These are phyloP conservation scores for Pocillopora damicornis DNA, from an alignment of 64 coral and sea anemone genomes.

Conservation along the genomic window DNA sequence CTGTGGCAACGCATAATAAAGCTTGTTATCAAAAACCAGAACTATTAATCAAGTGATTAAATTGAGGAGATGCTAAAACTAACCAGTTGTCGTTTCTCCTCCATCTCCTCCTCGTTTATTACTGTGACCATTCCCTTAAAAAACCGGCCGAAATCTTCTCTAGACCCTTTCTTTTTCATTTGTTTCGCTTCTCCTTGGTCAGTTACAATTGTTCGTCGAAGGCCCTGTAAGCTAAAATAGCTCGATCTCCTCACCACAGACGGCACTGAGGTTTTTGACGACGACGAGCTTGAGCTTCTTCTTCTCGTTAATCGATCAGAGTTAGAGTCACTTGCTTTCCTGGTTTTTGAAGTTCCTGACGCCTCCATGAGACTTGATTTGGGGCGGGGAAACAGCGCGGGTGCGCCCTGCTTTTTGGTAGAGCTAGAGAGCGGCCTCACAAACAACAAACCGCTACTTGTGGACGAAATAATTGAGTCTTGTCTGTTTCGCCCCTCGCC, in stretches of 20 bases:
- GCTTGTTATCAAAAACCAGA: too few species aligned
- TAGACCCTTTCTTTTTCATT: not conserved
- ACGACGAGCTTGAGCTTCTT: not conserved
- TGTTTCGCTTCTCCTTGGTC: not conserved
- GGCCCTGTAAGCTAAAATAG: constrained; percentile 16
- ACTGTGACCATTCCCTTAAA: not conserved
- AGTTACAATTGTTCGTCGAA: not conserved
- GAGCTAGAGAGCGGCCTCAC: constrained; percentile 19
- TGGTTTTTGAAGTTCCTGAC: not conserved
- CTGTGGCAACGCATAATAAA: too few species aligned
- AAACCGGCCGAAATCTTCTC: not conserved
- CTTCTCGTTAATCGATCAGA: not conserved
- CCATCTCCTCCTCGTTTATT: not conserved
- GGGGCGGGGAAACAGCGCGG: not conserved
- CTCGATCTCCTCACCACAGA: not conserved
- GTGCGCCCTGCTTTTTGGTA: not conserved
- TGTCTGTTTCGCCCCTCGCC: not conserved
- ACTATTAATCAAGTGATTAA: too few species aligned
- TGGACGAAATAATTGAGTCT: constrained; percentile 17
- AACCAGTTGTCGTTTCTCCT: constrained; percentile 16
- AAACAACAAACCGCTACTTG: constrained; percentile 8
- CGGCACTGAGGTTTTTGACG: not conserved
- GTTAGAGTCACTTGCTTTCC: not conserved
- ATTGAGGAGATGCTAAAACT: not conserved
- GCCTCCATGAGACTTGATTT: not conserved